Conservation (phyloP, 2,797 vertebrate species). For the Decapterus maruadsi region DNA sequence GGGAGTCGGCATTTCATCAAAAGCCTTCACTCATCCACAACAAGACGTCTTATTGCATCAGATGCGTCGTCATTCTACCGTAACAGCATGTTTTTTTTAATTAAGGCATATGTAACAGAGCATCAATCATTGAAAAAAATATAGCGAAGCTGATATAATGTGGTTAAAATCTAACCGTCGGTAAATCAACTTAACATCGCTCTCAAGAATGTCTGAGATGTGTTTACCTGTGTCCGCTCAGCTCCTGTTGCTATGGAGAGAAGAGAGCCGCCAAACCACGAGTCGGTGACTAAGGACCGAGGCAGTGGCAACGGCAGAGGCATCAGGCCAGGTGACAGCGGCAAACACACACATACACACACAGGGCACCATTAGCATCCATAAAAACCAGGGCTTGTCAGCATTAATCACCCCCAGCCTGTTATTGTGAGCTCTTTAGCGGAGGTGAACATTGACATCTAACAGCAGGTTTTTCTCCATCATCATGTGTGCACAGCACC, state of each 20-base stretch:
- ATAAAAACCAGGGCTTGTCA: conserved; percentile 79
- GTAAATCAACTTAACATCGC: conserved; percentile 44
- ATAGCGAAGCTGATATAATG: conserved; percentile 41
- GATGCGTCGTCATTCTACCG: too few species aligned
- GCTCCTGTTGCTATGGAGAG: conserved; percentile 75
- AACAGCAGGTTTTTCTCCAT: conserved; percentile 49
- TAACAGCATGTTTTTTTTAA: not conserved
- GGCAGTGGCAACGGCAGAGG: conserved; percentile 57
- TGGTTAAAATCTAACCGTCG: conserved; percentile 56
- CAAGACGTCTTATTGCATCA: not conserved
- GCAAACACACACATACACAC: conserved; percentile 40
- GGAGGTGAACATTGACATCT: conserved; percentile 54
- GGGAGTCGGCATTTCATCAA: conserved; percentile 15
- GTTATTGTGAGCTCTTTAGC: conserved; percentile 71
- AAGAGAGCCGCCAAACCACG: conserved; percentile 29
- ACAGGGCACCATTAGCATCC: conserved; percentile 73
- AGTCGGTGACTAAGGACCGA: conserved; percentile 54
- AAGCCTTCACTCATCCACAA: not conserved
- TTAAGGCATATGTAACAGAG: not conserved
- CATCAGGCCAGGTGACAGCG: conserved; percentile 64
- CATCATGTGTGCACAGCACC: conserved; percentile 44
- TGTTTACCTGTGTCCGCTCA: conserved; percentile 67
- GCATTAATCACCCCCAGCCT: conserved; percentile 79
- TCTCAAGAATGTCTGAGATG: conserved; percentile 29
- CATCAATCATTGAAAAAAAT: conserved; percentile 8